Evolutionary conservation across 92 coral and sea anemone species (phyloP), one percentile per base, ranked within the genome.

Genomic region (Ricordea florida): DNA sequence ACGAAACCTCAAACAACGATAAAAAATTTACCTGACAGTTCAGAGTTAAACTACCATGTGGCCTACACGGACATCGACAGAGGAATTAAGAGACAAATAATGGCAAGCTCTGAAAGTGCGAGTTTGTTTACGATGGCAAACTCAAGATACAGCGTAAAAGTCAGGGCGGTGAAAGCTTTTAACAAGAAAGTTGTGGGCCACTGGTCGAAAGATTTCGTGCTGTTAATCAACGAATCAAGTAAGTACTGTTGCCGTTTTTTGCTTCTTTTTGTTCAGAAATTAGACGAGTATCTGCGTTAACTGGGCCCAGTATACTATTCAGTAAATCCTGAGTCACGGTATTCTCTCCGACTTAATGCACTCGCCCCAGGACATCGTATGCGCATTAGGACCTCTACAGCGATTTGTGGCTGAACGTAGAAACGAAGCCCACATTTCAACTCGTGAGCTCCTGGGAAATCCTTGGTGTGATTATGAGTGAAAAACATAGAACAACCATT

Each of bases 141-240:
- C 32, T 38, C 77, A 8, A 55, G n/a, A 20, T 70, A 70, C 14
- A 22, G 29, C 32, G 13, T 70, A 17, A 6, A 40, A 4, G 77
- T 70, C 53, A 28, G 3, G 20, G 65, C 66, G 11, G 25, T 0
- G 10, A 70, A 70, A 33, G 10, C 13, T 1, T 40, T 38, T 32
- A 15, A 53, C 10, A 0, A 3, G n/a, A 3, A 1, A 0, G 53
- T 41, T 14, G 30, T 9, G 21, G 60, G 70, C 7, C 27, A 43
- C 0, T 73, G 80, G 80, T 73, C 80, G 11, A 58, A 59, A 32
- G 10, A 23, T 5, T 20, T 58, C 10, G 3, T 36, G 14, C 15
- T 42, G 1, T 23, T 34, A 44, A 43, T 69, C 24, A 59, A 73
- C 15, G 47, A 61, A 49, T 29, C 47, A 0, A 52, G 80, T 73